Percentiles rank a stretch among this genome's conserved stretches.
Conservation (phyloP, 92 coral and sea anemone species). For the Ricordea florida region DNA sequence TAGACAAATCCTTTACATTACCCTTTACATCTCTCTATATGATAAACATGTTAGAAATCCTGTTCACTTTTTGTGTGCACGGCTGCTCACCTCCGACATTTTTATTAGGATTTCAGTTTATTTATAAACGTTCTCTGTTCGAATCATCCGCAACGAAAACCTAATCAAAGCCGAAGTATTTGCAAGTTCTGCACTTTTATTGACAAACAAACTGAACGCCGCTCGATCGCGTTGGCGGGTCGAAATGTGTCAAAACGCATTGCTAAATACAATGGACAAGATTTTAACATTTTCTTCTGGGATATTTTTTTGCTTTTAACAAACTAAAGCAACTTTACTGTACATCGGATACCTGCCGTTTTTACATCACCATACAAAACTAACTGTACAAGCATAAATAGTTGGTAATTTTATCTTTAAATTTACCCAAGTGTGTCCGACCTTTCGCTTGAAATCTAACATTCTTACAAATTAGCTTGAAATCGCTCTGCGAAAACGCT, state of each 20-base stretch:
- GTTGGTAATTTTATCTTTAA: constrained; percentile 13
- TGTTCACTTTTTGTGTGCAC: too few species aligned
- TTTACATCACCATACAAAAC: constrained; percentile 34
- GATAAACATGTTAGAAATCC: not conserved
- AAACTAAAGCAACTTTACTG: not conserved
- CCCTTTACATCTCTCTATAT: not conserved
- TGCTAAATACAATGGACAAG: not conserved
- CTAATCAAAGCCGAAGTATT: too few species aligned
- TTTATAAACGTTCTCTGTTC: too few species aligned
- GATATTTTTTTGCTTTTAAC: not conserved
- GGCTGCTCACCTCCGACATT: too few species aligned
- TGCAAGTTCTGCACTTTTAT: too few species aligned
- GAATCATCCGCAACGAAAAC: too few species aligned
- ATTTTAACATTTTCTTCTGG: not conserved
- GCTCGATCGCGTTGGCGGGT: too few species aligned
- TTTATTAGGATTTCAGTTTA: too few species aligned
- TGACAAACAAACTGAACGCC: too few species aligned
- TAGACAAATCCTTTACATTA: not conserved
- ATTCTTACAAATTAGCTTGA: not conserved
- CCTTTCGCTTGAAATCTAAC: not conserved
- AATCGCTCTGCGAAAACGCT: not conserved
- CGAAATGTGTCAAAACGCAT: not conserved
- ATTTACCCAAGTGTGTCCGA: not conserved
- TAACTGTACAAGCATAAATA: constrained; percentile 45
- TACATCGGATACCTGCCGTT: constrained; percentile 39